Percentiles rank a stretch among this genome's conserved stretches.
These are phyloP conservation scores for Tenthredo scrophulariae DNA, from an alignment of 2,888 invertebrate genomes.

Conservation along the genomic window DNA sequence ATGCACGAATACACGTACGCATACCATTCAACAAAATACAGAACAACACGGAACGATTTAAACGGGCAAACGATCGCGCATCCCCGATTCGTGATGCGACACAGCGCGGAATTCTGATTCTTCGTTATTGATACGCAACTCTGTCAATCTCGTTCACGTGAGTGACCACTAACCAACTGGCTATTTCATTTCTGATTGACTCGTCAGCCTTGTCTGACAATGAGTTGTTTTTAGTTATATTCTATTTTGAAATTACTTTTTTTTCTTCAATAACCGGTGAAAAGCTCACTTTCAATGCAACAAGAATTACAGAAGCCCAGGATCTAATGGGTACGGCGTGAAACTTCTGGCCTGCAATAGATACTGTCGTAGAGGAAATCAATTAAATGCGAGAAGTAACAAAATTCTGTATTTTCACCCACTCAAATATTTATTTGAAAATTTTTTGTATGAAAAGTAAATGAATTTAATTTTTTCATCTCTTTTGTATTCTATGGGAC, in stretches of 20 bases:
- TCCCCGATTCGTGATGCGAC: not conserved
- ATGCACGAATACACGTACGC: not conserved
- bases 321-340: not conserved
- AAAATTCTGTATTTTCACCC: not conserved
- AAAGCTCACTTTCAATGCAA: not conserved
- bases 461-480: not conserved
- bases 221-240: not conserved
- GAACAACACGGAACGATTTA: not conserved
- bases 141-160: not conserved
- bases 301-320: not conserved
- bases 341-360: not conserved
- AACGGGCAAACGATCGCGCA: not conserved
- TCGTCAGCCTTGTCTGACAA: not conserved
- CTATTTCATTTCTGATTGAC: constrained; percentile 24
- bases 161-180: constrained; percentile 9
- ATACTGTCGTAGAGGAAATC: not conserved
- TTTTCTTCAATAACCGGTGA: not conserved
- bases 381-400: not conserved
- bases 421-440: not conserved
- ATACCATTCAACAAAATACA: not conserved
- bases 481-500: not conserved
- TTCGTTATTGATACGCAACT: constrained; percentile 24
- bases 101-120: not conserved
- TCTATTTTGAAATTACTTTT: not conserved
- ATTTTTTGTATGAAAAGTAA: not conserved